These are phyloP conservation scores for Ectropis crepuscularia DNA, from an alignment of 2,888 invertebrate genomes.

Conservation along the genomic window DNA sequence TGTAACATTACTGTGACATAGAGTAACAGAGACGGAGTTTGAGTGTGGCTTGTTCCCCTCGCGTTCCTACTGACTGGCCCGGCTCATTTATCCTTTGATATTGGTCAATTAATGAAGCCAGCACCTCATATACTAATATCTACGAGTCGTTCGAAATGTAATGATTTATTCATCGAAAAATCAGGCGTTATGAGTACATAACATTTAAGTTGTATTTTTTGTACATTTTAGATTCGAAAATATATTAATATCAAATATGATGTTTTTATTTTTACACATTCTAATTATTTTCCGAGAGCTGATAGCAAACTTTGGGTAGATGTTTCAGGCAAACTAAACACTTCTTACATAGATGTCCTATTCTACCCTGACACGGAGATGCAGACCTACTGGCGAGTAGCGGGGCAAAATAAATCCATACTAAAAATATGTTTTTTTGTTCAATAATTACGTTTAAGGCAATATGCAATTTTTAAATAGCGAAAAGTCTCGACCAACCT, in stretches of 20 bases:
- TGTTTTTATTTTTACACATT: slow-evolving; percentile 56
- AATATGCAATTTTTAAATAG: too few relatives aligned
- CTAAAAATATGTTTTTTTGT: too few relatives aligned
- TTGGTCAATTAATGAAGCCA: slow-evolving; percentile 78
- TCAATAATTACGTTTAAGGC: too few relatives aligned
- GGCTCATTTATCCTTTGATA: slow-evolving; percentile 65
- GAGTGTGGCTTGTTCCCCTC: slow-evolving; percentile 64
- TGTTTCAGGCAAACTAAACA: too few relatives aligned
- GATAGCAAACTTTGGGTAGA: too few relatives aligned
- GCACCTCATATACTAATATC: slow-evolving; percentile 62
- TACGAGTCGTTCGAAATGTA: slow-evolving; percentile 65
- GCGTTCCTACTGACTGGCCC: slow-evolving; percentile 79
- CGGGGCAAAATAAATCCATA: too few relatives aligned
- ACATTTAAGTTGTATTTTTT: slow-evolving; percentile 90
- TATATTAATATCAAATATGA: slow-evolving; percentile 86
- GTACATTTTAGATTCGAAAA: slow-evolving; percentile 91
- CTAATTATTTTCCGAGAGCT: too few relatives aligned
- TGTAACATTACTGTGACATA: slow-evolving; percentile 48
- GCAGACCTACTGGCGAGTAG: too few relatives aligned
- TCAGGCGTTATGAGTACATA: slow-evolving; percentile 86
- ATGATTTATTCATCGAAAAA: slow-evolving; percentile 73
- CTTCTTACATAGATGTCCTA: too few relatives aligned
- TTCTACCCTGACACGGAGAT: too few relatives aligned
- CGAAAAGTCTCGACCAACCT: too few relatives aligned
- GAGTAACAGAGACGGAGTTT: slow-evolving; percentile 55